phyloP scores from a whole-genome alignment of 2,113 vertebrate genomes.

The Isichthys henryi region DNA sequence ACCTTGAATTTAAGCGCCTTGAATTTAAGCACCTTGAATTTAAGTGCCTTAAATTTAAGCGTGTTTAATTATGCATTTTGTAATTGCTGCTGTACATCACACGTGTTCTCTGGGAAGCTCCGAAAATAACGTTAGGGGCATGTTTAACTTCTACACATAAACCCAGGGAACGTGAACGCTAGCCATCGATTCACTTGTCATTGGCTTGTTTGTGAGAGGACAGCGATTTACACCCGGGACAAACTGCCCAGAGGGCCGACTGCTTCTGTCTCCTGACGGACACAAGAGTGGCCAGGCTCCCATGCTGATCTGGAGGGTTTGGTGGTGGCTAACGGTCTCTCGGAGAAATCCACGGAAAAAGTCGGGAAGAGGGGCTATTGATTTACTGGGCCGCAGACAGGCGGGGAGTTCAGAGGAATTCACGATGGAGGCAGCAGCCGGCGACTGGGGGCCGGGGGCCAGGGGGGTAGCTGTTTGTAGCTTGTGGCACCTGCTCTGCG shows the following conservation, averaged over 20 bases:
- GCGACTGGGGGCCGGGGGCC: neutral
- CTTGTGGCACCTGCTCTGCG: conserved; percentile 8
- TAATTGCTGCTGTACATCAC: neutral
- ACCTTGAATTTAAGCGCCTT: neutral
- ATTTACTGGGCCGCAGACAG: neutral
- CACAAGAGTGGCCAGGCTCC: neutral
- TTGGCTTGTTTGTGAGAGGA: neutral
- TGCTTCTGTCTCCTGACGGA: neutral
- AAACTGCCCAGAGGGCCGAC: neutral
- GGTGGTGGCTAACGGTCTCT: neutral
- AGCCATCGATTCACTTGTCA: neutral
- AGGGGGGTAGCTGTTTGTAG: neutral
- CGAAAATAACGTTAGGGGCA: neutral
- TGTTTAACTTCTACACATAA: neutral
- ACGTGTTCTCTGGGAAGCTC: neutral
- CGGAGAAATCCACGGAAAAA: neutral
- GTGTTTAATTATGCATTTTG: neutral
- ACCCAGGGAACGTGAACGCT: neutral
- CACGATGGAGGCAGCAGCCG: neutral
- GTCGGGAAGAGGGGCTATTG: neutral
- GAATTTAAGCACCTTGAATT: neutral
- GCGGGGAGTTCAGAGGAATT: neutral
- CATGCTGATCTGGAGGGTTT: neutral
- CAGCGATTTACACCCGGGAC: neutral
- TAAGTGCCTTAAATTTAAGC: neutral